Base-by-base conservation (phyloP, 2,113 vertebrate species). In the Alaudala cheleensis region DNA sequence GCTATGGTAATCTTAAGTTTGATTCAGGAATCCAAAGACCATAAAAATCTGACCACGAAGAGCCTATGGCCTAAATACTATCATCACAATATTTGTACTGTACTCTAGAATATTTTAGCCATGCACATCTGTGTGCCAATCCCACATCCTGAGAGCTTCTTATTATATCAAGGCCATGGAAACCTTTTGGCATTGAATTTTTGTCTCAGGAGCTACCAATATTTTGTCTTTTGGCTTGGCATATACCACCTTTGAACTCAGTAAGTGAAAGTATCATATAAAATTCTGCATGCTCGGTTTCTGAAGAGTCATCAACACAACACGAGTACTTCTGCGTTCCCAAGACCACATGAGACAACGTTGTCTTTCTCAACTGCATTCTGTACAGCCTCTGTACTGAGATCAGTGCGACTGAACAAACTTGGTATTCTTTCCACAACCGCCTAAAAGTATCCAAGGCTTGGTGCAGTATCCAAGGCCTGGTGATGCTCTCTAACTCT, bases 361-460 rank as follows among this genome's bases (percentile, higher is more conserved):
- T 12, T 54, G 25, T 54, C 53, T 67, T 92, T 45, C 17, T 67
- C 11, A 69, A 11, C 25, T 49, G 19, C 54, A 72, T 40, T 80
- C 37, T 37, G 26, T 51, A 51, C 24, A 79, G 83, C 53, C 49
- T 74, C 21, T 34, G 62, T 26, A 51, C 26, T 15, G 26, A 85
- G 20, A 57, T 18, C 23, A 47, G 26, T 21, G 71, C 74, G 39
- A 60, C 44, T 3, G 2, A 78, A 54, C 40, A 71, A 49, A n/a
- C 26, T 72, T 58, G 39, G 12, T 60, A 50, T 33, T 60, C 40
- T 42, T 83, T 58, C 58, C 29, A 84, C 47, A 87, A 17, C 10
- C 62, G 61, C 0, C 0, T 24, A 82, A 15, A 6, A 72, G 64
- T 24, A 64, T 33, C 24, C 2, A 11, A 83, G 12, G 26, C 11